Evolutionary conservation across 2,113 vertebrate species (phyloP).

Genomic region (Hippolais icterina): DNA sequence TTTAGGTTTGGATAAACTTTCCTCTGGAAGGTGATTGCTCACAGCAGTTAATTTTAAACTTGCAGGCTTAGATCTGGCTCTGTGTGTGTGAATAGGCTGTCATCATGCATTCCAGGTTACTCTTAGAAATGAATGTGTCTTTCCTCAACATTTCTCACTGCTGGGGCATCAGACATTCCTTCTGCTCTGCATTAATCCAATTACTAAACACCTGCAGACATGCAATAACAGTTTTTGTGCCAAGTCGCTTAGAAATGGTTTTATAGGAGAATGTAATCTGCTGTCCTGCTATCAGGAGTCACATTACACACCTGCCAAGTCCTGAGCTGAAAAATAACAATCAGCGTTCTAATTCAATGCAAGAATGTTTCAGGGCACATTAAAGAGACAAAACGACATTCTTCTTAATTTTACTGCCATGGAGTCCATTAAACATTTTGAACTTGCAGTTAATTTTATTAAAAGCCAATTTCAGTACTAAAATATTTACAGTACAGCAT

Average conservation of each 20-base stretch:
- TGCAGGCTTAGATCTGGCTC: constrained; percentile 75
- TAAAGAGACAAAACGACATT: constrained; percentile 63
- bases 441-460: constrained; percentile 64
- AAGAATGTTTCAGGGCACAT: constrained; percentile 64
- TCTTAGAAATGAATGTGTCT: constrained; percentile 80
- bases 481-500: constrained; percentile 67
- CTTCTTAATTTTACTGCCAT: constrained; percentile 61
- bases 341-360: constrained; percentile 59
- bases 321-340: constrained; percentile 79
- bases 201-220: constrained; percentile 93
- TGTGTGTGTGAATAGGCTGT: constrained; percentile 78
- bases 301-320: constrained; percentile 85
- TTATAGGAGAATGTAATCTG: constrained; percentile 81
- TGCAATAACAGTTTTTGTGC: constrained; percentile 86
- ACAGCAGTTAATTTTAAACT: constrained; percentile 76
- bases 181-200: constrained; percentile 88
- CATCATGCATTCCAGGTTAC: constrained; percentile 81
- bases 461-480: constrained; percentile 58
- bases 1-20: constrained; percentile 88
- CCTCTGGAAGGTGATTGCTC: constrained; percentile 80
- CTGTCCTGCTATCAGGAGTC: constrained; percentile 81
- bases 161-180: constrained; percentile 82
- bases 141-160: constrained; percentile 72
- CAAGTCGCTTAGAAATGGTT: constrained; percentile 82
- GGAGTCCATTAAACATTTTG: constrained; percentile 62